These are phyloP conservation scores for Agrotis exclamationis DNA, from an alignment of 2,888 invertebrate species.

Conservation along the genomic window DNA sequence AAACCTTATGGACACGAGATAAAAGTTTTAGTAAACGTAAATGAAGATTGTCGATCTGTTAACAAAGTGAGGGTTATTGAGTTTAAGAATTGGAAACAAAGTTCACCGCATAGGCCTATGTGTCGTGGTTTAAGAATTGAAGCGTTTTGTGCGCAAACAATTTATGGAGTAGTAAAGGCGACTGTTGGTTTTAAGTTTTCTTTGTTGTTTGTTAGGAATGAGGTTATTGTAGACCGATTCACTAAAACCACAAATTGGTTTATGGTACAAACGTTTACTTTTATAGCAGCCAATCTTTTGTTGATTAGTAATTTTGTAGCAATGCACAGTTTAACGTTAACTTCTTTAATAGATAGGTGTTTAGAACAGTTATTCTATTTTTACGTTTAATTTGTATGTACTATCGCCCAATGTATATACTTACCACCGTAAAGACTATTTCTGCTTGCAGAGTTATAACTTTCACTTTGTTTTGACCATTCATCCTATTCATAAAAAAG, in stretches of 20 bases:
- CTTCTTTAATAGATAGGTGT: not conserved
- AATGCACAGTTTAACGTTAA: not conserved
- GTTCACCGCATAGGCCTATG: slow-evolving; percentile 37
- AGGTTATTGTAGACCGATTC: slow-evolving; percentile 31
- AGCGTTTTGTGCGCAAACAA: slow-evolving; percentile 7
- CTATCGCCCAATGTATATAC: too few species aligned
- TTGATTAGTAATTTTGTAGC: slow-evolving; percentile 14
- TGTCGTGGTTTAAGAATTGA: slow-evolving; percentile 25
- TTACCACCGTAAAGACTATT: too few species aligned
- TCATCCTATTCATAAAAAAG: too few species aligned
- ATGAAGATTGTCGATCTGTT: slow-evolving; percentile 24
- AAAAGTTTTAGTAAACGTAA: slow-evolving; percentile 7
- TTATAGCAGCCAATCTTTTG: slow-evolving; percentile 19
- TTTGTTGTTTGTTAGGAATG: slow-evolving; percentile 40
- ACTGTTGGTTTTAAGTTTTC: slow-evolving; percentile 30
- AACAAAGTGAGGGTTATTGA: slow-evolving; percentile 61
- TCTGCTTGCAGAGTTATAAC: too few species aligned
- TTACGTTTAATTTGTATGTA: not conserved
- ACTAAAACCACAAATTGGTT: slow-evolving; percentile 10
- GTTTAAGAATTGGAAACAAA: slow-evolving; percentile 57
- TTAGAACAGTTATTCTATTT: not conserved
- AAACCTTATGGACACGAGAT: slow-evolving; percentile 1
- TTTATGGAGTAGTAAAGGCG: slow-evolving; percentile 31
- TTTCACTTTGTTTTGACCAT: too few species aligned
- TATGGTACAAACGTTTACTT: slow-evolving; percentile 14